Percentiles rank a stretch among this genome's conserved stretches.
phyloP scores from a whole-genome alignment of 2,113 vertebrate species.

The Burhinus oedicnemus region DNA sequence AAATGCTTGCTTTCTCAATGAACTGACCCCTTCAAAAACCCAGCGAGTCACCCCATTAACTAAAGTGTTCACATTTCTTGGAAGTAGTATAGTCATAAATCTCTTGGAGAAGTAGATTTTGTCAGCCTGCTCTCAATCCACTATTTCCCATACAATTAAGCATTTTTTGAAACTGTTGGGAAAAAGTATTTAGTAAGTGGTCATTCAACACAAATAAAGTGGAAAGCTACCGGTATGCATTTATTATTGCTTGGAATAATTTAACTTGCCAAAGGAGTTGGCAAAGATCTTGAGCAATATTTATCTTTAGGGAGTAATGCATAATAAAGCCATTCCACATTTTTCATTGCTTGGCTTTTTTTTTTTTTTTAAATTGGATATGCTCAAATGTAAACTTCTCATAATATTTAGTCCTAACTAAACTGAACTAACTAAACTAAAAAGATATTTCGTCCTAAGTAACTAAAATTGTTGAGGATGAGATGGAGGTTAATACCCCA shows the following conservation, averaged over 20 bases:
- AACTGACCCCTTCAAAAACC: not conserved
- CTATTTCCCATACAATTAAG: not conserved
- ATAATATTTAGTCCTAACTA: not conserved
- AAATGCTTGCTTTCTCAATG: not conserved
- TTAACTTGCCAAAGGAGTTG: not conserved
- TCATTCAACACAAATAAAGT: not conserved
- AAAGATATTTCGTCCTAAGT: not conserved
- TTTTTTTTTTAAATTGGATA: not conserved
- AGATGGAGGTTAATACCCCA: not conserved
- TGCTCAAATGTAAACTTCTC: not conserved
- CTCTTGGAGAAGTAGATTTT: not conserved
- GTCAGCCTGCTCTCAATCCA: not conserved
- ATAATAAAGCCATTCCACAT: not conserved
- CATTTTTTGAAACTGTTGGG: not conserved
- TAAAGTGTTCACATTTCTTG: not conserved
- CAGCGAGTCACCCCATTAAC: rapidly evolving
- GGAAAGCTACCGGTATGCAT: not conserved
- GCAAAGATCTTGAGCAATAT: conserved; percentile 14
- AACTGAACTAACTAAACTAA: not conserved
- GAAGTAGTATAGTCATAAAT: not conserved
- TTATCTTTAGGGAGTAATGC: conserved; percentile 30
- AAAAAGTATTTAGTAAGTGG: not conserved
- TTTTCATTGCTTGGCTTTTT: not conserved
- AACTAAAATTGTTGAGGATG: not conserved
- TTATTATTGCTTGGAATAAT: conserved; percentile 37